phyloP scores from a whole-genome alignment of 2,888 invertebrate species.

The Drosophila koepferae region DNA sequence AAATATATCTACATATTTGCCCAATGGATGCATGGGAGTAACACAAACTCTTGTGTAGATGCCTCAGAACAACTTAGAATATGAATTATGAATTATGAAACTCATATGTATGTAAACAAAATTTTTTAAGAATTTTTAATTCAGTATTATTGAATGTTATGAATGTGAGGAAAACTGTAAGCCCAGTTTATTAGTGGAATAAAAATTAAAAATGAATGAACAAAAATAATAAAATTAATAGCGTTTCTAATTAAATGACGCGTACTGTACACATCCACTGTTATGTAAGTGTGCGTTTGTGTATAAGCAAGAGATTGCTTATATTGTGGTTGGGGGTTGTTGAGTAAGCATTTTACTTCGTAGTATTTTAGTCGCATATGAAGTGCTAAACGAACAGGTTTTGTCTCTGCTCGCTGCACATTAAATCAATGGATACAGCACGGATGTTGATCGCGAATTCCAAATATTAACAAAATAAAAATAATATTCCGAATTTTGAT shows the following conservation, averaged over 20 bases:
- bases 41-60: slow-evolving; percentile 1
- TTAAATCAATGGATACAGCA: neutral
- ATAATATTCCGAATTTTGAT: neutral
- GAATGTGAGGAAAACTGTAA: no score
- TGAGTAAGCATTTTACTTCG: slow-evolving; percentile 57
- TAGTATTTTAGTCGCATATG: slow-evolving; percentile 60
- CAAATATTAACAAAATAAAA: slow-evolving; percentile 7
- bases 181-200: no score
- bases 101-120: no score
- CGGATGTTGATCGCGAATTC: slow-evolving; percentile 1
- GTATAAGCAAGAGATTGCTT: slow-evolving; percentile 36
- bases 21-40: slow-evolving; percentile 19
- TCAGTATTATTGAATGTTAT: no score
- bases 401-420: slow-evolving; percentile 7
- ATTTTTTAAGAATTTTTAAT: no score
- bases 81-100: no score
- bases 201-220: no score
- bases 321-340: slow-evolving; percentile 39
- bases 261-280: slow-evolving; percentile 2
- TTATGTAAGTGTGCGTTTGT: neutral
- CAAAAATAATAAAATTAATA: neutral
- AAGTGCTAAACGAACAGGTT: slow-evolving; percentile 62
- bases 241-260: neutral
- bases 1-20: slow-evolving; percentile 9
- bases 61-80: neutral